Conservation (phyloP, 2,797 vertebrate species). For the Danio albolineatus region DNA sequence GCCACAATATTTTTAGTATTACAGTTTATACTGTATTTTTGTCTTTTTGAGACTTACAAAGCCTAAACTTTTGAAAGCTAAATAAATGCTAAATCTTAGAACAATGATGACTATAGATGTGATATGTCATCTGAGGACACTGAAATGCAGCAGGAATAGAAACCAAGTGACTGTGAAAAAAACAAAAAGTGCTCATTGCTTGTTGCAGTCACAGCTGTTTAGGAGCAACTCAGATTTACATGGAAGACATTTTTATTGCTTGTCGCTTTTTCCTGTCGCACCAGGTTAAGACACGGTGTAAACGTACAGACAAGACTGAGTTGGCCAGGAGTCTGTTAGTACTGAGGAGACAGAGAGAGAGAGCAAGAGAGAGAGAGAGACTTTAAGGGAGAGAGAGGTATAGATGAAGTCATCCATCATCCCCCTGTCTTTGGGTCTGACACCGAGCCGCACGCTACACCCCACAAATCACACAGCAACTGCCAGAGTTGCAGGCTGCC, state of each 20-base stretch:
- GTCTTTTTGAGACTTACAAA: not conserved
- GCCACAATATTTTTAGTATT: too few species aligned
- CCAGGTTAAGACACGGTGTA: slow-evolving; percentile 20
- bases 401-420: slow-evolving; percentile 65
- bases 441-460: slow-evolving; percentile 61
- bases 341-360: slow-evolving; percentile 22
- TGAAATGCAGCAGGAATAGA: not conserved
- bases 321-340: slow-evolving; percentile 46
- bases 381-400: slow-evolving; percentile 36
- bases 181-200: not conserved
- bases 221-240: slow-evolving; percentile 5
- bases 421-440: slow-evolving; percentile 60
- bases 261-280: not conserved
- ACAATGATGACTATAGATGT: too few species aligned
- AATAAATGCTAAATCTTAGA: too few species aligned
- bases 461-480: slow-evolving; percentile 68
- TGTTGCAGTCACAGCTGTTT: not conserved
- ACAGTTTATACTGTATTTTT: too few species aligned
- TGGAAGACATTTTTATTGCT: slow-evolving; percentile 1
- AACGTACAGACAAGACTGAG: slow-evolving; percentile 50
- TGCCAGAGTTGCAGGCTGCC: slow-evolving; percentile 60
- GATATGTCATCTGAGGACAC: not conserved
- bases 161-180: not conserved
- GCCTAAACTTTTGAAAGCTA: not conserved
- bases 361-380: slow-evolving; percentile 15